phyloP scores from a whole-genome alignment of 2,888 invertebrate genomes.

The Himalopsyche kuldschensis region DNA sequence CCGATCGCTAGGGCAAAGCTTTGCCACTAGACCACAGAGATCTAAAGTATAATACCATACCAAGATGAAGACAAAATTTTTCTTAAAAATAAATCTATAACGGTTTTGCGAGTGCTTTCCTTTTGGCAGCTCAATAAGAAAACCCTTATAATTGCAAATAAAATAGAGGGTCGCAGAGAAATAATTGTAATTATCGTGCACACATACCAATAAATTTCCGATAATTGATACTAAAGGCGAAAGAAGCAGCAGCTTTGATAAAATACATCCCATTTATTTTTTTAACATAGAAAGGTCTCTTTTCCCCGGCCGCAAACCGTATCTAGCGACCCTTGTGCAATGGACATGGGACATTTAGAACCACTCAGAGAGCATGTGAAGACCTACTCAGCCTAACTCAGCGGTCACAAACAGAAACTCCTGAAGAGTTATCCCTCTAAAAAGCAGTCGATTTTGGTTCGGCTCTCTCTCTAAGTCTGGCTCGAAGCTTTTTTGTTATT shows the following conservation, averaged over 20 bases:
- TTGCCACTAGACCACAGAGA: too few relatives aligned
- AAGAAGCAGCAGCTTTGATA: not conserved
- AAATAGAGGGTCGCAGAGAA: not conserved
- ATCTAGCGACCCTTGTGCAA: not conserved
- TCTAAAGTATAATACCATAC: too few relatives aligned
- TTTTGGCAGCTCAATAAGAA: not conserved
- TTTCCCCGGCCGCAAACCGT: not conserved
- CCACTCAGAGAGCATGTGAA: constrained; percentile 20
- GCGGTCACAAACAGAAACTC: not conserved
- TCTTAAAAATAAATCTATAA: too few relatives aligned
- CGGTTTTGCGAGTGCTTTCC: not conserved
- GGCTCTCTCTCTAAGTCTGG: not conserved
- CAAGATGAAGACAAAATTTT: too few relatives aligned
- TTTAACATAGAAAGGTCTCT: not conserved
- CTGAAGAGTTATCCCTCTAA: not conserved
- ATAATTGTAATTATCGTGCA: not conserved
- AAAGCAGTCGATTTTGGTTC: not conserved
- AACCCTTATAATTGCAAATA: not conserved
- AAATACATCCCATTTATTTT: not conserved
- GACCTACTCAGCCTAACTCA: constrained; percentile 2
- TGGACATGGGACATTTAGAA: constrained; percentile 25
- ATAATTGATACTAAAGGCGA: not conserved
- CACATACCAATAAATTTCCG: not conserved
- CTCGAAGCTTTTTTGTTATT: too few relatives aligned
- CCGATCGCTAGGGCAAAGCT: too few relatives aligned